phyloP scores from a whole-genome alignment of 2,888 invertebrate species.

The Parnassius mnemosyne region DNA sequence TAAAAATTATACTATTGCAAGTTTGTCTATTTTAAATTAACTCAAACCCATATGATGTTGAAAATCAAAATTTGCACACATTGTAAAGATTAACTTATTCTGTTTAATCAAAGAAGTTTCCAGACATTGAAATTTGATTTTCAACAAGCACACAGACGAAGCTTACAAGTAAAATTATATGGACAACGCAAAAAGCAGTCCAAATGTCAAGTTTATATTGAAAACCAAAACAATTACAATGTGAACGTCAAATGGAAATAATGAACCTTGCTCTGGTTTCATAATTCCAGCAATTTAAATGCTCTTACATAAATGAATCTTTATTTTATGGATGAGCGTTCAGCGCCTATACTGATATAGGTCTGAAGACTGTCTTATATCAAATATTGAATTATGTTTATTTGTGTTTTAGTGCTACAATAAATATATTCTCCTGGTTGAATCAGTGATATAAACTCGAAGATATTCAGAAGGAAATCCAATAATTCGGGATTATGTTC shows the following conservation, averaged over 20 bases:
- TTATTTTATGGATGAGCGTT: conserved; percentile 29
- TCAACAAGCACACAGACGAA: too few species aligned
- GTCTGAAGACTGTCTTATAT: background rate
- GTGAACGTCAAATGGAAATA: conserved; percentile 41
- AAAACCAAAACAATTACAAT: conserved; percentile 41
- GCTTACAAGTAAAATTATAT: too few species aligned
- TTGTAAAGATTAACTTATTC: too few species aligned
- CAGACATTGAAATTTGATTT: too few species aligned
- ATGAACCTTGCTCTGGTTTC: conserved; percentile 61
- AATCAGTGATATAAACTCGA: too few species aligned
- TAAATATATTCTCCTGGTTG: background rate
- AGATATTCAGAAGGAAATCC: too few species aligned
- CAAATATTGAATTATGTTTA: background rate
- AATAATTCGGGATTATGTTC: too few species aligned
- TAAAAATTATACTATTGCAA: too few species aligned
- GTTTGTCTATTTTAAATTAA: too few species aligned
- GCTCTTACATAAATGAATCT: conserved; percentile 52
- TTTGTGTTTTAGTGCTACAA: background rate
- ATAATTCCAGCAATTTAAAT: conserved; percentile 57
- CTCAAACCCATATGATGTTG: too few species aligned
- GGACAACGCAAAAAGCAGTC: background rate
- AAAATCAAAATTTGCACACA: too few species aligned
- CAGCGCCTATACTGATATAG: conserved; percentile 2
- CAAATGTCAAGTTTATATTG: conserved; percentile 46
- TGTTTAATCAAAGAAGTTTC: too few species aligned